Evolutionary conservation across 2,113 vertebrate species (phyloP), one percentile per base, ranked within the genome.

Genomic region (Nematolebias whitei): DNA sequence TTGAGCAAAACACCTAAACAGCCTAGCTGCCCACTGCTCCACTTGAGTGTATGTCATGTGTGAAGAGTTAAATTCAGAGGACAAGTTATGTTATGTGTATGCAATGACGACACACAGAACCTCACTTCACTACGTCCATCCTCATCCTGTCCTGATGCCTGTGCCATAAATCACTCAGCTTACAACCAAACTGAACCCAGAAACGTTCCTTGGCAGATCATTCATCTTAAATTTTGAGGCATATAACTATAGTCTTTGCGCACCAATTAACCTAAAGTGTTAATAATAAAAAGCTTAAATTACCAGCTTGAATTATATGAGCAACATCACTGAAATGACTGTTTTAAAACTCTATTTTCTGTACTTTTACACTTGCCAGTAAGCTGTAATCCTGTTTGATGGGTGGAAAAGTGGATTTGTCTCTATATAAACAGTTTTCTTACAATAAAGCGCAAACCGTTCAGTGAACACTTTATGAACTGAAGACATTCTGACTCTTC

Each of bases 271-370:
- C 69, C 79, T 85, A 87, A 71, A 49, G 74, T 71, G 79, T 73
- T 88, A 85, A 90, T 90, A 87, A 85, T 83, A 83, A 88, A 89
- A 87, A 29, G 82, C 79, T 86, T 89, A 90, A 89, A 87, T 87
- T 89, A 82, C 74, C 43, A 20, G 65, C 69, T 81, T 89, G 89
- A 87, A 87, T 90, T 87, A 85, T 70, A 74, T 71, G 54, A 70
- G 69, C 71, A 82, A 81, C 61, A 26, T 78, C 71, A 38, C 50
- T 50, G 58, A 62, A 87, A 63, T 85, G 87, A 85, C 85, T 79
- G 51, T 63, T 88, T 86, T 85, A 81, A 60, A 86, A 84, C 79
- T 77, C 73, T 48, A 68, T 74, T 87, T 84, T 85, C 78, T 70
- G 66, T 55, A 82, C 65, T 79, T 82, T 84, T 68, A 74, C 85